These are phyloP conservation scores for Heliornis fulica DNA, from an alignment of 2,113 vertebrate species.

Conservation along the genomic window DNA sequence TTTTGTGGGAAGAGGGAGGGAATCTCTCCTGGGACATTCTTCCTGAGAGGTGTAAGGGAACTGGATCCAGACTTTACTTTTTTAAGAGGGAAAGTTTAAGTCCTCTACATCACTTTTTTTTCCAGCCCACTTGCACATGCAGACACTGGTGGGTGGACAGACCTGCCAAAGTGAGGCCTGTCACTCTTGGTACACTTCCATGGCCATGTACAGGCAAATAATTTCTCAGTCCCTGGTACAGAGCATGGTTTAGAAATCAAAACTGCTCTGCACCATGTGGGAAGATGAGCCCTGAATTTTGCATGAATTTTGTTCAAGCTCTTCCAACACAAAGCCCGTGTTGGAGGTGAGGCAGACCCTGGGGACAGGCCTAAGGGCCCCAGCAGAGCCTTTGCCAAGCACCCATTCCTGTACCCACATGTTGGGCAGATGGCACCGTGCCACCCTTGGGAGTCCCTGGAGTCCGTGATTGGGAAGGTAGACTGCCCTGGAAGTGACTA, in stretches of 20 bases:
- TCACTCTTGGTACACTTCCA: neutral
- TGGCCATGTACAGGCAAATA: neutral
- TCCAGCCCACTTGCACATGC: neutral
- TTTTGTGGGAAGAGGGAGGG: neutral
- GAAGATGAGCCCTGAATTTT: neutral
- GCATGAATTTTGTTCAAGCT: neutral
- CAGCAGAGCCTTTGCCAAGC: neutral
- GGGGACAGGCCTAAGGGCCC: neutral
- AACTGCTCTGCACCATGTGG: neutral
- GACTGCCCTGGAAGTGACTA: neutral
- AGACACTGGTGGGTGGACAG: neutral
- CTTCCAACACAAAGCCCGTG: fast-evolving
- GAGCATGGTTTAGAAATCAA: neutral
- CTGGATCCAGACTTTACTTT: neutral
- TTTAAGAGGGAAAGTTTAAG: neutral
- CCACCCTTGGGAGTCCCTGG: fast-evolving
- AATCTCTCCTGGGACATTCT: neutral
- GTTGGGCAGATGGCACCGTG: fast-evolving
- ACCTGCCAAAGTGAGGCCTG: neutral
- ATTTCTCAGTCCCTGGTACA: neutral
- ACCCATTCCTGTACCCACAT: fast-evolving
- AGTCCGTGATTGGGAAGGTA: fast-evolving
- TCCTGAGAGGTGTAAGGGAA: neutral
- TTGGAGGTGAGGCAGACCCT: neutral
- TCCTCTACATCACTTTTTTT: fast-evolving